phyloP scores from a whole-genome alignment of 64 coral and sea anemone genomes.

The Pachyseris speciosa region DNA sequence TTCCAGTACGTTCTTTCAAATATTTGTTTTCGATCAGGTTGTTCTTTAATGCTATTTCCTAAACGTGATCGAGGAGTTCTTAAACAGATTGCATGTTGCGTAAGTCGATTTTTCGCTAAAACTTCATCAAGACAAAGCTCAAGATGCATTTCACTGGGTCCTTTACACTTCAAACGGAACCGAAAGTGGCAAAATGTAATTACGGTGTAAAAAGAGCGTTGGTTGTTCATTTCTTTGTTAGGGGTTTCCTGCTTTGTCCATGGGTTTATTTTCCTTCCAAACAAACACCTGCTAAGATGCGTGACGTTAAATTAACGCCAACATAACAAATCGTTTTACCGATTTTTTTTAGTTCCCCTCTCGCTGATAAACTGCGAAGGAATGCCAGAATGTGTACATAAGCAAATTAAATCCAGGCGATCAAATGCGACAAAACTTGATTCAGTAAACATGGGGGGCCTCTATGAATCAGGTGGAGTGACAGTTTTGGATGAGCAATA shows the following conservation, averaged over 20 bases:
- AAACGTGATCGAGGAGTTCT: background rate
- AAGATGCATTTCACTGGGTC: background rate
- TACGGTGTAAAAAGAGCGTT: slow-evolving; percentile 16
- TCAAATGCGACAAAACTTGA: slow-evolving; percentile 23
- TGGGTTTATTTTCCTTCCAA: slow-evolving; percentile 36
- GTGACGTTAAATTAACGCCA: slow-evolving; percentile 5
- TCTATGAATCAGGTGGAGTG: slow-evolving; percentile 25
- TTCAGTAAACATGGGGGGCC: slow-evolving; percentile 35
- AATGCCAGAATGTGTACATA: slow-evolving; percentile 34
- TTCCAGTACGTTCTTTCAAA: slow-evolving; percentile 41
- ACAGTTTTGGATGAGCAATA: background rate
- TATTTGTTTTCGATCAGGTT: slow-evolving; percentile 17
- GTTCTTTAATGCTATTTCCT: background rate
- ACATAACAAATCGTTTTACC: background rate
- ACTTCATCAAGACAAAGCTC: background rate
- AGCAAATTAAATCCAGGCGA: slow-evolving; percentile 24
- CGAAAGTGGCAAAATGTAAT: slow-evolving; percentile 50
- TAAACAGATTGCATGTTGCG: background rate
- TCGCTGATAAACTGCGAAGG: background rate
- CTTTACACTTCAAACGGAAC: slow-evolving; percentile 49
- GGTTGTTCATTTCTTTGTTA: slow-evolving; percentile 29
- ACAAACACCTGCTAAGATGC: slow-evolving; percentile 40
- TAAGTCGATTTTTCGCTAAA: background rate
- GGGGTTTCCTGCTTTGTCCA: slow-evolving; percentile 53
- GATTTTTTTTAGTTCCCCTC: background rate